phyloP scores from a whole-genome alignment of 2,113 vertebrate genomes.

The Takifugu flavidus region DNA sequence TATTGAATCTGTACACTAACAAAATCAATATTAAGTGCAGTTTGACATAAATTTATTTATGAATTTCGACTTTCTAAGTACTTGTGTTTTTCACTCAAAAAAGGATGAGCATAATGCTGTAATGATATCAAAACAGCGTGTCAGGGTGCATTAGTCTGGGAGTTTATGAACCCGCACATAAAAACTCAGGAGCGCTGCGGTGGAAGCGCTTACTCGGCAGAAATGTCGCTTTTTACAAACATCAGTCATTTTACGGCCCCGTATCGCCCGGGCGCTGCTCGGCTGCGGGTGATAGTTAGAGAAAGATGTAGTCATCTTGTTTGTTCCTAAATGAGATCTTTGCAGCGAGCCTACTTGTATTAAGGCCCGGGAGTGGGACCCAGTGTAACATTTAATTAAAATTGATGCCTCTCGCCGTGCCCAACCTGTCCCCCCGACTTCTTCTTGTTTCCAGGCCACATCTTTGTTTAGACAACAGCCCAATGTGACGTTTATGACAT shows the following conservation, averaged over 20 bases:
- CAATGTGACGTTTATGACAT: slow-evolving; percentile 64
- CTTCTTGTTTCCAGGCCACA: slow-evolving; percentile 63
- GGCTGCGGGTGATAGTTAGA: slow-evolving; percentile 71
- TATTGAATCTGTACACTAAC: slow-evolving; percentile 99
- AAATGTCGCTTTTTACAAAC: slow-evolving; percentile 90
- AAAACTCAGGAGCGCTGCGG: slow-evolving; percentile 84
- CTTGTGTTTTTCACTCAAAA: slow-evolving; percentile 99
- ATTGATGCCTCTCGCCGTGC: slow-evolving; percentile 70
- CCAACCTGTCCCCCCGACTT: slow-evolving; percentile 71
- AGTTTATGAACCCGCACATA: slow-evolving; percentile 94
- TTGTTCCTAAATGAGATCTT: slow-evolving; percentile 73
- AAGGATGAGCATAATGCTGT: slow-evolving; percentile 98
- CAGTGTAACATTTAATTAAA: slow-evolving; percentile 75
- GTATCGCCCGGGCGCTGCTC: slow-evolving; percentile 52
- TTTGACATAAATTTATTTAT: slow-evolving; percentile 99
- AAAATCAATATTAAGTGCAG: slow-evolving; percentile 99
- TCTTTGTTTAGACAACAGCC: slow-evolving; percentile 71
- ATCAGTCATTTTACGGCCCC: slow-evolving; percentile 79
- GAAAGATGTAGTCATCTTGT: slow-evolving; percentile 77
- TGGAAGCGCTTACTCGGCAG: slow-evolving; percentile 96
- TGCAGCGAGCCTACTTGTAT: slow-evolving; percentile 68
- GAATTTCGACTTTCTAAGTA: slow-evolving; percentile 99
- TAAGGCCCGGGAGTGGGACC: slow-evolving; percentile 64
- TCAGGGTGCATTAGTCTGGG: slow-evolving; percentile 96
- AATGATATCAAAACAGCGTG: slow-evolving; percentile 99